phyloP scores from a whole-genome alignment of 2,797 vertebrate genomes.

The Liparis tanakae region DNA sequence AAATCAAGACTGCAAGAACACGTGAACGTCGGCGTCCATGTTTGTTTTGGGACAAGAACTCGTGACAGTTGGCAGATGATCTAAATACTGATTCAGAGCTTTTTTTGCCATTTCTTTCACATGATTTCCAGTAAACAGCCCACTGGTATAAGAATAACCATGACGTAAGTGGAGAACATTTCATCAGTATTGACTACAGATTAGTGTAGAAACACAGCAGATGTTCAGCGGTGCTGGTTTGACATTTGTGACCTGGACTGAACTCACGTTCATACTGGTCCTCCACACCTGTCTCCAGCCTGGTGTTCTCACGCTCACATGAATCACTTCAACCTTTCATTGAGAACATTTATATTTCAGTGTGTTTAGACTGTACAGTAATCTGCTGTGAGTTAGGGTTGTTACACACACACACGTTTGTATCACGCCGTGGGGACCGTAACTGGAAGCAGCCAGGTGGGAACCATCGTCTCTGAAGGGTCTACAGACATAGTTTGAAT shows the following conservation, averaged over 20 bases:
- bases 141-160: not conserved
- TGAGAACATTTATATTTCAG: conserved; percentile 11
- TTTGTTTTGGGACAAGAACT: not conserved
- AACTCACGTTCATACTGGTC: not conserved
- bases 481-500: too few relatives aligned
- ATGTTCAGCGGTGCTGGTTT: not conserved
- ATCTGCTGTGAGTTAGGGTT: conserved; percentile 4
- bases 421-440: too few relatives aligned
- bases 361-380: conserved; percentile 7
- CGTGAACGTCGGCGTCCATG: not conserved
- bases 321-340: conserved; percentile 4
- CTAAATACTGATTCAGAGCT: not conserved
- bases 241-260: conserved; percentile 9
- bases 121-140: not conserved
- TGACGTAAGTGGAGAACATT: not conserved
- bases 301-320: not conserved
- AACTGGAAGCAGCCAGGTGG: too few relatives aligned
- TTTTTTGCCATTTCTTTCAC: not conserved
- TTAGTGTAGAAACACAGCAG: not conserved
- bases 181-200: not conserved
- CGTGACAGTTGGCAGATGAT: not conserved
- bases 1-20: too few relatives aligned
- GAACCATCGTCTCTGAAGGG: too few relatives aligned
- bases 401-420: not conserved
- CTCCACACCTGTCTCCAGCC: not conserved